Base-by-base conservation (phyloP, 1,140 invertebrate genomes). In the Bilobella aurantiaca region DNA sequence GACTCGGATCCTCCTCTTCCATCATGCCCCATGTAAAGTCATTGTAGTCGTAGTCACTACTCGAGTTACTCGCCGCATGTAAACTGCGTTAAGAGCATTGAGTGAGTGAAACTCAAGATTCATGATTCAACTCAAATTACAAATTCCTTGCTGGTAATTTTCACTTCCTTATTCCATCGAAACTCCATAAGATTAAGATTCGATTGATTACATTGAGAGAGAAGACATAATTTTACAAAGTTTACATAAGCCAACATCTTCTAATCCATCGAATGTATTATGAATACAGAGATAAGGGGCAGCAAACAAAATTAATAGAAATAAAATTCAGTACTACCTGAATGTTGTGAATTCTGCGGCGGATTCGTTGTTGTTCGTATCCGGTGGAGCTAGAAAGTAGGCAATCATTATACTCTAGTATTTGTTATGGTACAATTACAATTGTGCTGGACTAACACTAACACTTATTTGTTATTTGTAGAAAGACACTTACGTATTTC, bases 301-400 rank as follows among this genome's bases (percentile, higher is more conserved):
- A 42, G 8, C 34, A 18, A 42, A 12, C 34, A 42, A 42, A 42
- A 42, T 42, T 12, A 8, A 18, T 42, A 8, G 18, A 42, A 42
- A 53, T 53, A 5, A 12, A 14, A 16, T 53, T 8, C 49, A 16
- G 49, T 8, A 53, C 12, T 53, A 53, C 49, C 49, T 53, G 21
- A 57, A 64, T 32, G 56, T 64, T 23, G 56, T 64, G 30, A 53
- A 53, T 29, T 64, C 56, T 37, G 49, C 29, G 3, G 56, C 29
- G 3, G 53, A 37, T 3, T 58, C 3, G 31, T 57, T 8, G 29
- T 16, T 64, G n/a, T 57, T 18, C 53, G 56, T 64, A n/a, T 49
- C 57, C 12, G 57, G 57, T 29, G 57, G 57, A 27, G 57, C 25
- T 28, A 23, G 21, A n/a, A n/a, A n/a, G n/a, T n/a, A 30, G 28